These are phyloP conservation scores for Chaitophorus viminalis DNA, from an alignment of 2,888 invertebrate species.

Conservation along the genomic window DNA sequence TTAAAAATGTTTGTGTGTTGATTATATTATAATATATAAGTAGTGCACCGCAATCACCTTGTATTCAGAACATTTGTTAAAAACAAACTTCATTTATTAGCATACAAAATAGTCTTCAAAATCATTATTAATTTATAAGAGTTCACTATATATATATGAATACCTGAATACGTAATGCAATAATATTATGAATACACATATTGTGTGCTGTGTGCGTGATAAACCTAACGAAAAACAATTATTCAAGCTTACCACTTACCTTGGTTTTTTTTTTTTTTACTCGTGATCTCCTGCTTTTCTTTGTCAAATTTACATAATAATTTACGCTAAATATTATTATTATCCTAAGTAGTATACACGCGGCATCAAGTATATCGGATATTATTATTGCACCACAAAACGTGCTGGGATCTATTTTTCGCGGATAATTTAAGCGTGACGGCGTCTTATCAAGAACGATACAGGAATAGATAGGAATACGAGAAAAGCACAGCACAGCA, in stretches of 20 bases:
- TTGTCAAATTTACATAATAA: neutral
- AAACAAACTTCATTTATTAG: neutral
- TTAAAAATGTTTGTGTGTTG: neutral
- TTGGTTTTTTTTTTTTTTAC: neutral
- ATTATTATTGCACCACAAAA: neutral
- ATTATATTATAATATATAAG: neutral
- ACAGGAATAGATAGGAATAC: neutral
- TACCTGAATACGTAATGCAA: neutral
- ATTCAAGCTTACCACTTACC: neutral
- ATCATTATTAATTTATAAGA: neutral
- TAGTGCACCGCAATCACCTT: neutral
- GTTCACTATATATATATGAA: neutral
- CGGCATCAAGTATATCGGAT: neutral
- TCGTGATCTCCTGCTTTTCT: neutral
- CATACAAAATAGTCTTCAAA: neutral
- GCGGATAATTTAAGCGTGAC: neutral
- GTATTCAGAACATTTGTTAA: neutral
- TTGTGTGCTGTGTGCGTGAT: neutral
- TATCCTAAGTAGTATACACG: neutral
- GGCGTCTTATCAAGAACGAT: neutral
- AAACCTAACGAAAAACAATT: neutral
- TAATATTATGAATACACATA: too few species aligned
- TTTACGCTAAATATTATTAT: neutral
- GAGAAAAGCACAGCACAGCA: neutral
- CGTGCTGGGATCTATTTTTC: neutral